Percentiles rank a stretch among this genome's conserved stretches.
phyloP scores from a whole-genome alignment of 2,113 vertebrate species.

The Esox niger region DNA sequence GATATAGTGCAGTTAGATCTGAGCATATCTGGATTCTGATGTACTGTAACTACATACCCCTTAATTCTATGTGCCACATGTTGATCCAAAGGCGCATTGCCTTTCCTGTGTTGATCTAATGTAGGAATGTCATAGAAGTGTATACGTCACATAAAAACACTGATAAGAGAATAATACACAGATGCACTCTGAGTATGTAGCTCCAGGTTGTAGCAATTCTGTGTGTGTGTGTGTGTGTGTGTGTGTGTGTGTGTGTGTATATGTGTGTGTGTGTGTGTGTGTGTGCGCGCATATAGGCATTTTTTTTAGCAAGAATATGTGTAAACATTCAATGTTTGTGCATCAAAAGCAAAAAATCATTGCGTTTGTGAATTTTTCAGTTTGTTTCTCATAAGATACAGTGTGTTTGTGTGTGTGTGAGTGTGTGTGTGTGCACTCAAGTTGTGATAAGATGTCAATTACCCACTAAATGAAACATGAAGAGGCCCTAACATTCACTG shows the following conservation, averaged over 20 bases:
- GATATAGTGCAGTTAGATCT: background rate
- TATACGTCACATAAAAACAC: slow-evolving; percentile 54
- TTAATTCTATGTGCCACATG: slow-evolving; percentile 49
- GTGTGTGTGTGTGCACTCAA: slow-evolving; percentile 1
- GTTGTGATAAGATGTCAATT: slow-evolving; percentile 28
- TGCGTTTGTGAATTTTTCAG: slow-evolving; percentile 2
- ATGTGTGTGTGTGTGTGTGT: slow-evolving; percentile 22
- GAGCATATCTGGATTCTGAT: slow-evolving; percentile 26
- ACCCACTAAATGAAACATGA: slow-evolving; percentile 42
- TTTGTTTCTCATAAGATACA: no score
- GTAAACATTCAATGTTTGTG: background rate
- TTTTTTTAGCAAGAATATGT: slow-evolving; percentile 4
- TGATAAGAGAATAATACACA: slow-evolving; percentile 53
- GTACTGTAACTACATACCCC: background rate
- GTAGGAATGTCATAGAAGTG: slow-evolving; percentile 66
- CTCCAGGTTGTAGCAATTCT: slow-evolving; percentile 49
- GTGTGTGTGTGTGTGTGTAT: slow-evolving; percentile 4
- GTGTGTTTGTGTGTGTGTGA: background rate
- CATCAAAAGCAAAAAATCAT: background rate
- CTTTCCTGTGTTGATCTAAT: slow-evolving; percentile 69
- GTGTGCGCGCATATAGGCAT: slow-evolving; percentile 14
- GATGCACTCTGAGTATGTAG: slow-evolving; percentile 62
- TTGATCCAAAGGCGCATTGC: slow-evolving; percentile 65
- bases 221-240: slow-evolving; percentile 14
- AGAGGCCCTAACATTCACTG: slow-evolving; percentile 52